Conservation (phyloP, 2,888 invertebrate species). For the Apeira syringaria region DNA sequence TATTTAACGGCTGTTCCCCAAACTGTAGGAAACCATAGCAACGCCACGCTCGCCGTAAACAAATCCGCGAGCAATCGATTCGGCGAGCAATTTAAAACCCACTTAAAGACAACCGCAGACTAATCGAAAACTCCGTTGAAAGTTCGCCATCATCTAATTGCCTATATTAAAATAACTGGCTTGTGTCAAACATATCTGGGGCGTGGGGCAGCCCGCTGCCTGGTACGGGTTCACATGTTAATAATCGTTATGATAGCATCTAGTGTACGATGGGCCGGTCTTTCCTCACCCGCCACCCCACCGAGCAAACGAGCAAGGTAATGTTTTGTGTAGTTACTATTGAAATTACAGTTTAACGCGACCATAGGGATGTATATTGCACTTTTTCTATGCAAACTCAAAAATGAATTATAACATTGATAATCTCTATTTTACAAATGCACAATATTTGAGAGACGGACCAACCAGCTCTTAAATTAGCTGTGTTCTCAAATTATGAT, state of each 20-base stretch:
- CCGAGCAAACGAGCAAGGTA: constrained; percentile 31
- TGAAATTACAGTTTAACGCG: constrained; percentile 34
- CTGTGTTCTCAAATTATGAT: no score
- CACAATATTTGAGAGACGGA: no score
- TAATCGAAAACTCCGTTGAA: constrained; percentile 79
- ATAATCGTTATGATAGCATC: constrained; percentile 83
- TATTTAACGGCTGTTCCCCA: background rate
- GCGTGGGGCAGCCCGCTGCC: constrained; percentile 65
- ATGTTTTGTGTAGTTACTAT: constrained; percentile 38
- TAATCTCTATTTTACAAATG: no score
- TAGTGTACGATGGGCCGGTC: constrained; percentile 77
- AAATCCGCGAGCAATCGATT: constrained; percentile 53
- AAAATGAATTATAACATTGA: no score
- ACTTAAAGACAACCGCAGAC: constrained; percentile 79
- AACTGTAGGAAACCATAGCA: constrained; percentile 5
- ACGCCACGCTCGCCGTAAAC: constrained; percentile 9
- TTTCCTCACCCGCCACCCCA: constrained; percentile 45
- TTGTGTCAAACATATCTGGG: constrained; percentile 82
- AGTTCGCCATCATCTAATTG: constrained; percentile 68
- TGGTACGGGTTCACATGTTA: constrained; percentile 81
- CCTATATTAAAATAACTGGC: constrained; percentile 82
- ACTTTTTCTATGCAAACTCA: no score
- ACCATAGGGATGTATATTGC: constrained; percentile 21
- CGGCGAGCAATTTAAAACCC: constrained; percentile 75
- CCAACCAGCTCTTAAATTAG: no score